A percentile compares a stretch with the other conserved stretches of the same genome.
phyloP scores from a whole-genome alignment of 2,113 vertebrate genomes.

The Tyto alba region DNA sequence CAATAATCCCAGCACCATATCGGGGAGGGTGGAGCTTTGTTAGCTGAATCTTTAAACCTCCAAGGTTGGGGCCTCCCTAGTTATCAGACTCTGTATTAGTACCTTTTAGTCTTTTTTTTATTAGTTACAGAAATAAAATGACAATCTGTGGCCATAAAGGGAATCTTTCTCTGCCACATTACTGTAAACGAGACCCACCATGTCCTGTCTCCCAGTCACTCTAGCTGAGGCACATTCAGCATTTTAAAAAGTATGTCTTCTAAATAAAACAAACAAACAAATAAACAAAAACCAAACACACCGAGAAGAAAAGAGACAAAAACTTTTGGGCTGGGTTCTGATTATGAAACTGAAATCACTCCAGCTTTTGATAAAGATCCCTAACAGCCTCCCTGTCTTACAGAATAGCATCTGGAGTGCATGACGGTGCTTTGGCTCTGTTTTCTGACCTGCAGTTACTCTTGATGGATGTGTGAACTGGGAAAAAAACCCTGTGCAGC shows the following conservation, averaged over 20 bases:
- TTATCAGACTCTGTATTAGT: background rate
- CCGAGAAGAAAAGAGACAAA: background rate
- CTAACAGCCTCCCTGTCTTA: background rate
- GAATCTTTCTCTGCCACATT: background rate
- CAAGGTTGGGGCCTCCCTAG: background rate
- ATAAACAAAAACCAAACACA: background rate
- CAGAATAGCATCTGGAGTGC: background rate
- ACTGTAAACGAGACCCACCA: background rate
- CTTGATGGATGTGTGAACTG: fast-evolving
- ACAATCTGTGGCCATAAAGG: background rate
- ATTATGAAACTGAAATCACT: background rate
- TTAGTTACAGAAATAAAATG: background rate
- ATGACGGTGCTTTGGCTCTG: background rate
- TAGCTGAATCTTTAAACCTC: background rate
- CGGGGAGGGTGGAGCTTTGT: background rate
- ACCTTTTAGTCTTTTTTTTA: background rate
- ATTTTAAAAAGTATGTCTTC: background rate
- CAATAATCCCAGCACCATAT: background rate
- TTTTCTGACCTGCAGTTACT: background rate
- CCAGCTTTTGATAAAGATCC: background rate
- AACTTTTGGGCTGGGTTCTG: background rate
- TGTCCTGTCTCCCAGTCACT: background rate
- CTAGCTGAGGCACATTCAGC: background rate
- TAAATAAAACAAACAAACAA: background rate
- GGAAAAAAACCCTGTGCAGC: fast-evolving